Evolutionary conservation across 2,797 vertebrate species (phyloP), one percentile per base, ranked within the genome.

Genomic region (Lemur catta): DNA sequence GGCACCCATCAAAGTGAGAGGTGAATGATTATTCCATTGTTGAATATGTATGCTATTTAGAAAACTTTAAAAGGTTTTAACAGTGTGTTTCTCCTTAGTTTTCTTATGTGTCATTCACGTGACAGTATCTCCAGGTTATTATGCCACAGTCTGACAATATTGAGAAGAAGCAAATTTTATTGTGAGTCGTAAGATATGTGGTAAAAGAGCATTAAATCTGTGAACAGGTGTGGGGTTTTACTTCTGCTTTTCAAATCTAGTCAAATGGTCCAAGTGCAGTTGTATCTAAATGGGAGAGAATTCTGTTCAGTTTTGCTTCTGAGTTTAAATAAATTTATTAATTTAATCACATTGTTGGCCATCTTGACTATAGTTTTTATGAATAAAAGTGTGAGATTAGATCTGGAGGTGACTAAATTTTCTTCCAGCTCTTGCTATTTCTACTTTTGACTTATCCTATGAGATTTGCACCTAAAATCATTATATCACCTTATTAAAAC

Each of bases 1-100:
- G 85, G n/a, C 86, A 97, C 97, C 97, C 80, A 97, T 98, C 97
- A 97, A 96, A 96, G 95, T 95, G 93, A 97, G 79, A 89, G 94
- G 93, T 91, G 89, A 89, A 87, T 80, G 84, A 91, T 74, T 81
- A 89, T 95, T 97, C n/a, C 91, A 89, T 97, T 97, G 8, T n/a
- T 84, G 33, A 79, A 38, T 78, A 85, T n/a, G 46, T 52, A 38
- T 63, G 24, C 26, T 79, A 84, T 67, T 78, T 57, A 55, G 75
- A 89, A 95, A 96, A 98, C 4, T 95, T 96, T 71, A 84, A 96
- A 84, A 75, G 91, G 10, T 84, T 93, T 8, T 69, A 50, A 43
- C 24, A 26, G 13, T 69, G 52, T 33, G 61, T 38, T 65, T 78
- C 35, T 18, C 43, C 57, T 43, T 13, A 79, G 24, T 52, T 95